Evolutionary conservation across 2,113 vertebrate genomes (phyloP).

Genomic region (Crocuta crocuta): DNA sequence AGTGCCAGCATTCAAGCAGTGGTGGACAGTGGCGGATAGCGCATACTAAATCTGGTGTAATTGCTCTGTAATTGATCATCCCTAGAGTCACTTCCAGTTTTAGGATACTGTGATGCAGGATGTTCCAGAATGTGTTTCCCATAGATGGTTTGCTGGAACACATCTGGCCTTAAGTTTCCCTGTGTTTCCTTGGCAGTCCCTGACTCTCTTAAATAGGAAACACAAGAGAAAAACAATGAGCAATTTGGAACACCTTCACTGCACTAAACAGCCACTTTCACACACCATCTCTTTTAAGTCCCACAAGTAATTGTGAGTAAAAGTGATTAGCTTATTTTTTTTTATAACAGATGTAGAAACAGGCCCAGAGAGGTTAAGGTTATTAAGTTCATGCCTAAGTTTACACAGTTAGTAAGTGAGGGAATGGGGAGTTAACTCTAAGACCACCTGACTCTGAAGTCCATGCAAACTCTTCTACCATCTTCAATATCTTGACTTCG

Average conservation of each 20-base stretch:
- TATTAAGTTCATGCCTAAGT: neutral
- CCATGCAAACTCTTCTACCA: neutral
- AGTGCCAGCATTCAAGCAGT: neutral
- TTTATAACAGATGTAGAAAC: neutral
- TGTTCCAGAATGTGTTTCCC: neutral
- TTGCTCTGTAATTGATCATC: neutral
- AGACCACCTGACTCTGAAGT: neutral
- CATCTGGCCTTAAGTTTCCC: conserved; percentile 57
- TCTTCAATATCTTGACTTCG: neutral
- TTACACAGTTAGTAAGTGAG: neutral
- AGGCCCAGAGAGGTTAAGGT: neutral
- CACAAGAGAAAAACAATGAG: conserved; percentile 21
- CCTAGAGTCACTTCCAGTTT: neutral
- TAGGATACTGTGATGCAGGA: conserved; percentile 11
- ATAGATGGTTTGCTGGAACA: conserved; percentile 32
- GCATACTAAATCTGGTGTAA: neutral
- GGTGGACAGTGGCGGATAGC: neutral
- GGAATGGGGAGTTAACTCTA: neutral
- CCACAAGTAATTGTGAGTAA: neutral
- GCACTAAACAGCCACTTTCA: neutral
- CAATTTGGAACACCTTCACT: conserved; percentile 7
- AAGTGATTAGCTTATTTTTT: neutral
- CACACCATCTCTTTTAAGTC: neutral
- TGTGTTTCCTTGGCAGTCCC: conserved; percentile 47
- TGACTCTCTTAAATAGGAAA: conserved; percentile 62